Evolutionary conservation across 2,888 invertebrate genomes (phyloP).

Genomic region (Amphipyra tragopoginis): DNA sequence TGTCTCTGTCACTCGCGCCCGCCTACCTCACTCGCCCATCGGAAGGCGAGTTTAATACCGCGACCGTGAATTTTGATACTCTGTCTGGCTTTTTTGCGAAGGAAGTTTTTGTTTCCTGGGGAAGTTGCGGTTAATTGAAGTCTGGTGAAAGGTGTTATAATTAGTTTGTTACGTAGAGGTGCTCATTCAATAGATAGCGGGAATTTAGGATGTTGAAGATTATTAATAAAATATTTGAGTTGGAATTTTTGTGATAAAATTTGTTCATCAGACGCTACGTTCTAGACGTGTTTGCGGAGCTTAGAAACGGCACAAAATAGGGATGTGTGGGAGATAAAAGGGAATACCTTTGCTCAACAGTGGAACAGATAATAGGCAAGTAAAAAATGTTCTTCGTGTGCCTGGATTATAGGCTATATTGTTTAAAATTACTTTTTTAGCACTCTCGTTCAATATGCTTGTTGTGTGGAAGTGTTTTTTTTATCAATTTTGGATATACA

Average conservation of each 20-base stretch:
- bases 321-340: no score
- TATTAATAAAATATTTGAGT: not conserved
- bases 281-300: no score
- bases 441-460: no score
- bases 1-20: conserved; percentile 75
- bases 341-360: no score
- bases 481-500: no score
- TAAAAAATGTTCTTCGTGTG: no score
- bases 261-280: no score
- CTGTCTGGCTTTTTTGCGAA: conserved; percentile 54
- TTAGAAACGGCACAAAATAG: no score
- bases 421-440: no score
- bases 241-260: not conserved
- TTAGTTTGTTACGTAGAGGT: conserved; percentile 16
- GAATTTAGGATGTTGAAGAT: conserved; percentile 5
- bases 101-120: conserved; percentile 28
- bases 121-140: conserved; percentile 38
- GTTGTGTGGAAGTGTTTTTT: no score
- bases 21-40: conserved; percentile 81
- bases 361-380: no score
- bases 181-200: not conserved
- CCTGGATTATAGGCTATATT: no score
- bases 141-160: conserved; percentile 40
- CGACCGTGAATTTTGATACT: conserved; percentile 78
- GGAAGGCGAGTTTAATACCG: conserved; percentile 67